phyloP scores from a whole-genome alignment of 1,140 invertebrate genomes.

The Uloborus diversus region DNA sequence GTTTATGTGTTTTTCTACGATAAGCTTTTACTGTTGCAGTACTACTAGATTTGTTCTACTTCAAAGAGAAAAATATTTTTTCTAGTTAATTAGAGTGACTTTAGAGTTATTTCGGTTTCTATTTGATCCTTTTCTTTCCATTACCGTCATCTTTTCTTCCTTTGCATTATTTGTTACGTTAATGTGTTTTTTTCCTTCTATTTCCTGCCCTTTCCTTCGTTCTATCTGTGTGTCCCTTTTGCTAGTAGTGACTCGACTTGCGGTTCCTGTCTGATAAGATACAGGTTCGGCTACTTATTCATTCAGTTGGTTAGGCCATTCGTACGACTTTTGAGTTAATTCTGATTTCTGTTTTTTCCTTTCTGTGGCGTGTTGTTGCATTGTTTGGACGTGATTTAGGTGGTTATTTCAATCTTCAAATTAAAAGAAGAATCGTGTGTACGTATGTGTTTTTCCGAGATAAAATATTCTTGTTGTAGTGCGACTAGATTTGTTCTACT shows the following conservation, averaged over 20 bases:
- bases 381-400: no score
- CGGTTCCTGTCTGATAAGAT: background rate
- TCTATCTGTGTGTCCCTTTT: background rate
- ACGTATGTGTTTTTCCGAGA: background rate
- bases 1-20: no score
- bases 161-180: constrained; percentile 45
- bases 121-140: constrained; percentile 46
- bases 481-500: no score
- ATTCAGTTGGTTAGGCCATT: background rate
- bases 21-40: no score
- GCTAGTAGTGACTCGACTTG: background rate
- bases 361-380: no score
- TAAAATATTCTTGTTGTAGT: no score
- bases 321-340: background rate
- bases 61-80: no score
- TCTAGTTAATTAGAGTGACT: no score
- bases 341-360: constrained; percentile 7
- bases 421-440: background rate
- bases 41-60: no score
- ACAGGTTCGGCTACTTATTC: background rate
- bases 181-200: background rate
- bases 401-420: no score
- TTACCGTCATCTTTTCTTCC: constrained; percentile 39
- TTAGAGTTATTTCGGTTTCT: no score
- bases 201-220: background rate